Base-by-base conservation (phyloP, 2,113 vertebrate genomes). In the Corvus hawaiiensis region DNA sequence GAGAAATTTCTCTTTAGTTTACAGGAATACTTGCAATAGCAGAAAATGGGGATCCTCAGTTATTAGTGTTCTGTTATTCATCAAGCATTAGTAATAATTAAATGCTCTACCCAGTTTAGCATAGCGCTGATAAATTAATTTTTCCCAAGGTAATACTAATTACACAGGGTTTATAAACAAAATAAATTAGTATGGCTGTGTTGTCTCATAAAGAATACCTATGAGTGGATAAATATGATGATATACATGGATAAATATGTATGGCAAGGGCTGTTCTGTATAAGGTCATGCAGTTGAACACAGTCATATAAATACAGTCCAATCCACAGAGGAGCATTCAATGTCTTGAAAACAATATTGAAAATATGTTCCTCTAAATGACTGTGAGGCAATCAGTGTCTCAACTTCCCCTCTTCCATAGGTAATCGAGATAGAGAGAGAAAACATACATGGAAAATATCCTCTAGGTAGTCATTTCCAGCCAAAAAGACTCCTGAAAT, bases 391-490 rank as follows among this genome's bases (percentile, higher is more conserved):
- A 96, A 93, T 95, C 92, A 76, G 90, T 48, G 66, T 69, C 94
- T 95, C 76, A 84, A 54, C 69, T 82, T 89, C 88, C 79, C 93
- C 89, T 62, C 28, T 92, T 94, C 92, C 66, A 66, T 23, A 84
- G 56, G 84, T 92, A 97, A 97, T 94, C 10, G 2, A 91, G 75
- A 94, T 90, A 93, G 76, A 54, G 75, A 68, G 72, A 75, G 93
- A 95, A 96, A 96, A 92, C 64, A 95, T 84, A 79, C 86, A 93
- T 23, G 16, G 83, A 26, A 92, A 95, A 94, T 93, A 43, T 90
- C 92, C 93, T 87, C 96, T 58, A 89, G 96, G 86, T 92, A 94
- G 90, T 95, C n/a, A 78, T 96, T 95, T 95, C 66, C 88, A 93
- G 73, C 11, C 33, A 41, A 87, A 96, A 95, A 76, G 66, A 82